These are phyloP conservation scores for Eurystomus glaucurus DNA, from an alignment of 2,797 vertebrate species.

Conservation along the genomic window DNA sequence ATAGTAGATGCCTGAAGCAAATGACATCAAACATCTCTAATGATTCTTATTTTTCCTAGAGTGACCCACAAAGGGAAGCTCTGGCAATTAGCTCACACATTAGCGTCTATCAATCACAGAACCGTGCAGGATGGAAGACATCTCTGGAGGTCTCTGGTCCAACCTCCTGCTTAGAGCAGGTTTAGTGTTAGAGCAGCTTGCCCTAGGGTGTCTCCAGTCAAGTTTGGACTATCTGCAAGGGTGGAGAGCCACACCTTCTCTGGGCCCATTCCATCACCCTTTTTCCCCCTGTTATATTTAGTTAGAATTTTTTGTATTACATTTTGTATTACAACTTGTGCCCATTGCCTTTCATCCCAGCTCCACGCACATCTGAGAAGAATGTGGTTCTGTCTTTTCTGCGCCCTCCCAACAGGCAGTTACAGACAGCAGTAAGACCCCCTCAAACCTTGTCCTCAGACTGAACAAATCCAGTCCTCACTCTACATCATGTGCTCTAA, in stretches of 20 bases:
- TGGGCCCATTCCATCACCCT: fast-evolving
- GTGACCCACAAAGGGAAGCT: background rate
- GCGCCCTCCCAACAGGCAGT: background rate
- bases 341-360: background rate
- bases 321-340: background rate
- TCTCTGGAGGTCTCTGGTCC: background rate
- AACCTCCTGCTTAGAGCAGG: background rate
- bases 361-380: background rate
- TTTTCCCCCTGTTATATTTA: background rate
- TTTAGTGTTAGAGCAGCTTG: background rate
- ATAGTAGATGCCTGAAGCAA: background rate
- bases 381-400: background rate
- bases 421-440: background rate
- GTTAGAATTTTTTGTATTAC: background rate
- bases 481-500: background rate
- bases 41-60: background rate
- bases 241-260: background rate
- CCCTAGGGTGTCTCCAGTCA: fast-evolving
- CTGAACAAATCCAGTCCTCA: background rate
- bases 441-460: background rate
- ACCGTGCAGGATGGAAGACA: background rate
- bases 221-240: background rate
- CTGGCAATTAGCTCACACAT: background rate
- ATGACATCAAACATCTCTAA: background rate
- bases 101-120: background rate